phyloP scores from a whole-genome alignment of 2,888 invertebrate species.

The Scaptomyza polygonia region DNA sequence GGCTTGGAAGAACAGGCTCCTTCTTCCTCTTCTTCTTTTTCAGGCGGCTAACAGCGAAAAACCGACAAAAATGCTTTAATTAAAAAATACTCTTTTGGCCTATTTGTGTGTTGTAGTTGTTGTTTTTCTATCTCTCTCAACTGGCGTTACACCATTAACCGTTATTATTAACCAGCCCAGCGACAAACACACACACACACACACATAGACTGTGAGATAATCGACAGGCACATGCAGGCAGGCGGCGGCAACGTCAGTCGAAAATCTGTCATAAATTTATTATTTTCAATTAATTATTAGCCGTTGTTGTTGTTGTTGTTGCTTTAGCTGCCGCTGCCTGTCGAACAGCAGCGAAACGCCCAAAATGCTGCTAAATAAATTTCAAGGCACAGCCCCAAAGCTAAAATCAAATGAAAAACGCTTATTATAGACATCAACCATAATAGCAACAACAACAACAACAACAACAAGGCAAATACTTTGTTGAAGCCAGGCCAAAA shows the following conservation, averaged over 20 bases:
- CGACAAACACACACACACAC: constrained; percentile 14
- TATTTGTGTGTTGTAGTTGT: constrained; percentile 53
- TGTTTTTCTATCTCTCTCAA: constrained; percentile 27
- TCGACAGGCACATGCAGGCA: constrained; percentile 37
- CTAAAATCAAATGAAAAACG: constrained; percentile 29
- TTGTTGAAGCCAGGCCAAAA: constrained; percentile 63
- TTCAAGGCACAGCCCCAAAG: constrained; percentile 35
- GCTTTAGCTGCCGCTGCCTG: constrained; percentile 35
- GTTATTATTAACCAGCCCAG: constrained; percentile 67
- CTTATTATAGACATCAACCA: constrained; percentile 54
- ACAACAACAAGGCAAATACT: constrained; percentile 29
- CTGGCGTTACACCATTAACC: constrained; percentile 71
- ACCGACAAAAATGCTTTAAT: constrained; percentile 68
- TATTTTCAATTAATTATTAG: constrained; percentile 77
- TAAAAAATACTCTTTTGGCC: constrained; percentile 72
- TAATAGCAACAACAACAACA: constrained; percentile 3
- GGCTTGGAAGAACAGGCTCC: constrained; percentile 38
- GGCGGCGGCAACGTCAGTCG: constrained; percentile 50
- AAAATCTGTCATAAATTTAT: constrained; percentile 78
- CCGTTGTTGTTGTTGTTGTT: constrained; percentile 23
- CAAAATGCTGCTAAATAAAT: constrained; percentile 75
- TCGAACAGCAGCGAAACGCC: constrained; percentile 62
- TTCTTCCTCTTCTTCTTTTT: background rate
- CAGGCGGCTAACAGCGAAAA: background rate
- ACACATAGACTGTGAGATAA: constrained; percentile 15